phyloP scores from a whole-genome alignment of 2,113 vertebrate genomes.

The Hypanus sabinus region DNA sequence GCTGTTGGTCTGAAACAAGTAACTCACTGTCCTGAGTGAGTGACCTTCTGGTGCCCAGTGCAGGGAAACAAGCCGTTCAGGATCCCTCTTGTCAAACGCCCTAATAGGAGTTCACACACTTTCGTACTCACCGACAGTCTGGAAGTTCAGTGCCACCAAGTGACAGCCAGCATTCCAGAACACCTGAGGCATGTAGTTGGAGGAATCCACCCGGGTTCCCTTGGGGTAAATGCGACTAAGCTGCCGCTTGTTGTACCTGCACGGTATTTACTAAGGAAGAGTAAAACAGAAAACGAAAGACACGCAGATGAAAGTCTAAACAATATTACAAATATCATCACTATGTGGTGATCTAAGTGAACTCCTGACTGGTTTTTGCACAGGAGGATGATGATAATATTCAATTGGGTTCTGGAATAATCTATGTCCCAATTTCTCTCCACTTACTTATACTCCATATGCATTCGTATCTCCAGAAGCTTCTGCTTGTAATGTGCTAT shows the following conservation, averaged over 20 bases:
- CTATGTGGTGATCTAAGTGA: neutral
- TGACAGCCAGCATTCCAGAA: constrained; percentile 98
- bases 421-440: no score
- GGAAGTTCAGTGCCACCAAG: constrained; percentile 95
- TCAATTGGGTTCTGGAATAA: no score
- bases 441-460: no score
- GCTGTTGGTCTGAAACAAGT: neutral
- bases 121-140: constrained; percentile 76
- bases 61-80: neutral
- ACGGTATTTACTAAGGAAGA: constrained; percentile 58
- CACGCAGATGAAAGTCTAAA: neutral
- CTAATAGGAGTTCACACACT: no score
- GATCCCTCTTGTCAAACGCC: neutral
- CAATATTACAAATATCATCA: neutral
- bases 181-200: constrained; percentile 97
- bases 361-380: neutral
- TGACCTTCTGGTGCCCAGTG: neutral
- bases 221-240: constrained; percentile 96
- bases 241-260: constrained; percentile 95
- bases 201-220: constrained; percentile 92
- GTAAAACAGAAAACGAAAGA: neutral
- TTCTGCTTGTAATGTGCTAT: neutral
- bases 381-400: no score
- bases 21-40: neutral
- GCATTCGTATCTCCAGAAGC: neutral